Evolutionary conservation across 2,113 vertebrate species (phyloP).

Genomic region (Galeopterus variegatus): DNA sequence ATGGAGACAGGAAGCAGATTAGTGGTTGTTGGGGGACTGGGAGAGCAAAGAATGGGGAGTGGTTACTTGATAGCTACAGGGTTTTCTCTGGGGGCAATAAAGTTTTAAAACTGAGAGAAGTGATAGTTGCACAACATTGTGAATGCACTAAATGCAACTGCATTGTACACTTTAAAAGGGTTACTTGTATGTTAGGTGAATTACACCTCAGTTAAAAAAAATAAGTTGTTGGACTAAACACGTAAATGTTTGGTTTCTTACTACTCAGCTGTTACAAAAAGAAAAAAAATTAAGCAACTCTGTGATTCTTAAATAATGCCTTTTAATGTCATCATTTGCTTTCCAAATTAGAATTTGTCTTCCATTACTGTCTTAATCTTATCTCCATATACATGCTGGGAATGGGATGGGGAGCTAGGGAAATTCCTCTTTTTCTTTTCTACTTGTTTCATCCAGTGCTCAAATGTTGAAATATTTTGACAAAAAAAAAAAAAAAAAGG

Average conservation of each 20-base stretch:
- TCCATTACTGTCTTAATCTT: neutral
- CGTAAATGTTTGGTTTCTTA: constrained; percentile 16
- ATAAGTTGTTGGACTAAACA: neutral
- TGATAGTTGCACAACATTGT: neutral
- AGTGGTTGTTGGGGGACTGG: neutral
- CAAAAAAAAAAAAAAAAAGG: too few relatives aligned
- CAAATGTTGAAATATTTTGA: constrained; percentile 21
- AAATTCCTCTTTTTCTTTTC: neutral
- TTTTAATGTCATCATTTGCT: neutral
- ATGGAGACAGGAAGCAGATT: neutral
- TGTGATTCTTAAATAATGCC: constrained; percentile 25
- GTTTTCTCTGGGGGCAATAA: neutral
- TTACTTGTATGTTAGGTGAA: neutral
- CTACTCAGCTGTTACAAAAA: neutral
- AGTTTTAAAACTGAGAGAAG: neutral
- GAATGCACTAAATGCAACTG: neutral
- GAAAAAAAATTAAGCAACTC: neutral
- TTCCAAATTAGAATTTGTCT: constrained; percentile 21
- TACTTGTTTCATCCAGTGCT: neutral
- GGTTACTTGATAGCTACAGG: neutral
- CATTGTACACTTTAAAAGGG: neutral
- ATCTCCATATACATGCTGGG: neutral
- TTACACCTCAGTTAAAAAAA: neutral
- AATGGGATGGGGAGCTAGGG: neutral
- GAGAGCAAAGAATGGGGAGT: neutral